Evolutionary conservation across 2,888 invertebrate genomes (phyloP).

Genomic region (Tolmerus cingulatus): DNA sequence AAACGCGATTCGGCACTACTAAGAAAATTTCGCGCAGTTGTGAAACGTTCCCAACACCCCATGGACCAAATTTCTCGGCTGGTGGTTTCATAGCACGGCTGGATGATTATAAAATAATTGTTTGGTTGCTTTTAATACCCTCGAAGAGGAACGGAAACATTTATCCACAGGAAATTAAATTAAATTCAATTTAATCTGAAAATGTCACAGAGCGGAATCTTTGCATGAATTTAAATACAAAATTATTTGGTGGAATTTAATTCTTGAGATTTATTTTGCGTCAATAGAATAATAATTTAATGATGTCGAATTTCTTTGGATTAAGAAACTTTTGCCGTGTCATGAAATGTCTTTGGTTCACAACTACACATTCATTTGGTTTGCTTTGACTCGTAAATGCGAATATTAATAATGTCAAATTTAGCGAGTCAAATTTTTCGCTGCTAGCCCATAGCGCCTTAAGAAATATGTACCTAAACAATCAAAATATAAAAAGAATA

Average conservation of each 20-base stretch:
- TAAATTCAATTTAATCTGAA: not conserved
- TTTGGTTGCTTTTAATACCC: not conserved
- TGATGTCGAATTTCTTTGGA: too few species aligned
- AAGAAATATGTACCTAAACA: too few species aligned
- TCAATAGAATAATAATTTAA: too few species aligned
- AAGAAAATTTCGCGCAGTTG: not conserved
- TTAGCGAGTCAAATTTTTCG: too few species aligned
- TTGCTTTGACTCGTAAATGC: too few species aligned
- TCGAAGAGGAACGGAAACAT: not conserved
- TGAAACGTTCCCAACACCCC: not conserved
- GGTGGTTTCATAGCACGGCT: not conserved
- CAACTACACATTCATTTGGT: too few species aligned
- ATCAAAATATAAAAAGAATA: too few species aligned
- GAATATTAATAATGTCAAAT: too few species aligned
- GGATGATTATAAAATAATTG: not conserved
- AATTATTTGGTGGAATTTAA: not conserved
- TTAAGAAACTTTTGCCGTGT: too few species aligned
- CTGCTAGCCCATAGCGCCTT: too few species aligned
- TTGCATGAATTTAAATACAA: not conserved
- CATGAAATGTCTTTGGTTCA: too few species aligned
- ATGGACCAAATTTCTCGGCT: not conserved
- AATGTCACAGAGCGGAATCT: not conserved
- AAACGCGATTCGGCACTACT: not conserved
- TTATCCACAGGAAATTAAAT: not conserved
- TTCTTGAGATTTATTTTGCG: not conserved